A percentile compares a stretch with the other conserved stretches of the same genome.
phyloP scores from a whole-genome alignment of 2,113 vertebrate species.

The Antechinus flavipes region DNA sequence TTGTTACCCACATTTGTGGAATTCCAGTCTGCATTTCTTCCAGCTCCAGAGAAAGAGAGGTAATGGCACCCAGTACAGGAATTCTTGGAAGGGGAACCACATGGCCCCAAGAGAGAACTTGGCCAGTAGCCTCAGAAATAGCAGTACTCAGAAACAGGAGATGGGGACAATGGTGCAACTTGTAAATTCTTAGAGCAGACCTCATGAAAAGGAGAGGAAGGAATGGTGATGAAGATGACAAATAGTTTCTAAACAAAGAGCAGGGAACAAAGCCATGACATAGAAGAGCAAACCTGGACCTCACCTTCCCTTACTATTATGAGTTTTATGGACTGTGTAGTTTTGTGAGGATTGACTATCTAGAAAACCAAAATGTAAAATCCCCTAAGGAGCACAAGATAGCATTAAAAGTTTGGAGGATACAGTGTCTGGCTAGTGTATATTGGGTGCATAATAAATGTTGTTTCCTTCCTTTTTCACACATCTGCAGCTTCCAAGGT shows the following conservation, averaged over 20 bases:
- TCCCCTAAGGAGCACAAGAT: background rate
- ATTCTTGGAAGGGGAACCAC: background rate
- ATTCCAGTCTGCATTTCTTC: background rate
- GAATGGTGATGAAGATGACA: background rate
- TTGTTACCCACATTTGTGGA: background rate
- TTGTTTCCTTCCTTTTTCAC: background rate
- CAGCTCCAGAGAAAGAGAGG: background rate
- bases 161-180: background rate
- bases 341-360: background rate
- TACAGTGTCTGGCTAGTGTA: background rate
- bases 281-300: background rate
- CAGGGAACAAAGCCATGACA: background rate
- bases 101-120: background rate
- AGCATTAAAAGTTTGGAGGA: background rate
- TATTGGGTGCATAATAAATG: background rate
- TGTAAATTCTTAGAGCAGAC: background rate
- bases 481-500: background rate
- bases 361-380: background rate
- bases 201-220: background rate
- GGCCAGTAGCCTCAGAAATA: background rate
- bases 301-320: background rate
- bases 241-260: background rate
- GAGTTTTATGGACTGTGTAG: background rate
- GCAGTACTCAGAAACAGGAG: too few relatives aligned
- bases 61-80: background rate